Evolutionary conservation across 2,888 invertebrate genomes (phyloP), one percentile per base, ranked within the genome.

Genomic region (Diarsia rubi): DNA sequence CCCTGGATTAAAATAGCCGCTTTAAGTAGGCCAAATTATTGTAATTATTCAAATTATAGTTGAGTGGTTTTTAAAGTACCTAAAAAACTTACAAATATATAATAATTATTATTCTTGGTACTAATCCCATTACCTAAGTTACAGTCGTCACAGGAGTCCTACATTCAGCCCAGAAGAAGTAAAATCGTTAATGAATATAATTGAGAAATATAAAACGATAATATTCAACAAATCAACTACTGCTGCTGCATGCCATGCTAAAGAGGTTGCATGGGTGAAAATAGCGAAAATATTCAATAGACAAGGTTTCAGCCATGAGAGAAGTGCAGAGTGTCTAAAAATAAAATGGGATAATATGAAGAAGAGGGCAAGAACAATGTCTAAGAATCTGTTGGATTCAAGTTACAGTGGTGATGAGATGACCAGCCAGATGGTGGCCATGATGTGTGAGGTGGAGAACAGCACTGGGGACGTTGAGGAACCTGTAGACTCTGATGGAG

Each of bases 311-410:
- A 88, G 85, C 59, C 81, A 91, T 76, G 82, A 87, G 2, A 92
- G 96, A 75, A 92, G 84, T 78, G 75, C 84, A 24, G 94, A 95
- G 57, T 89, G 87, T 52, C 88, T 96, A 68, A 95, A 92, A 87
- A 92, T 86, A 3, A 96, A 95, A 86, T 96, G 95, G 95, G 93
- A 93, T 8, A 96, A 96, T 81, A 85, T 96, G 49, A 95, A 95
- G 73, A 93, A 89, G 62, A 87, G 88, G 37, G 92, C 92, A 14
- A 91, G 91, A 54, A 94, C 90, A 76, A 37, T 90, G 3, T 88
- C 93, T 14, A 92, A 92, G 74, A 94, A 93, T 84, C 73, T 93
- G 75, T 85, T 92, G 65, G 91, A 93, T 75, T 77, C 85, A 0
- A 88, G 88, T 63, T 78, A 90, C 57, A 82, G 79, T 75, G 91